These are phyloP conservation scores for Thalassophryne amazonica DNA, from an alignment of 2,797 vertebrate genomes.

Conservation along the genomic window DNA sequence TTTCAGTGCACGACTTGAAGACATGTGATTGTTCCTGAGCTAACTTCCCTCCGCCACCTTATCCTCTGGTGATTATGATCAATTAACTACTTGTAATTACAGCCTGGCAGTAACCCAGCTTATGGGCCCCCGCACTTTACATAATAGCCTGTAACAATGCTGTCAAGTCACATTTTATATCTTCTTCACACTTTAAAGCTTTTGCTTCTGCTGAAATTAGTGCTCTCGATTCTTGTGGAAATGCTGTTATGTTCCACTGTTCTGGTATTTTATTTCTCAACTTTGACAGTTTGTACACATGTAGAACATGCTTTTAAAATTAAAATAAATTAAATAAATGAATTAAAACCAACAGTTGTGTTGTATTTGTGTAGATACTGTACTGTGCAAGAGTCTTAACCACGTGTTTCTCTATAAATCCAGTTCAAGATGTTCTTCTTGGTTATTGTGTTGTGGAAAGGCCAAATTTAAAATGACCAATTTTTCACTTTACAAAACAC, in stretches of 20 bases:
- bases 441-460: no score
- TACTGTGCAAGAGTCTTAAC: no score
- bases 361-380: no score
- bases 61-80: constrained; percentile 71
- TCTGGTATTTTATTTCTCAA: no score
- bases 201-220: constrained; percentile 29
- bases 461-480: no score
- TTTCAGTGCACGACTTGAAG: constrained; percentile 50
- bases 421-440: no score
- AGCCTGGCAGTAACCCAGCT: constrained; percentile 65
- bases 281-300: no score
- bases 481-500: no score
- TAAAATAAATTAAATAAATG: no score
- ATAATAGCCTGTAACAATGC: constrained; percentile 70
- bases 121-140: constrained; percentile 59
- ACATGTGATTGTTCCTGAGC: constrained; percentile 64
- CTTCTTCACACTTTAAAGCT: constrained; percentile 29
- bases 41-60: constrained; percentile 57
- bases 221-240: constrained; percentile 20
- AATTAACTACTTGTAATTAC: constrained; percentile 74
- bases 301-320: no score
- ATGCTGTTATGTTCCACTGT: constrained; percentile 19
- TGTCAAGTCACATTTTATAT: constrained; percentile 66
- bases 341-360: no score
- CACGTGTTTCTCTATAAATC: no score